phyloP scores from a whole-genome alignment of 2,113 vertebrate species.

The Zapornia atra region DNA sequence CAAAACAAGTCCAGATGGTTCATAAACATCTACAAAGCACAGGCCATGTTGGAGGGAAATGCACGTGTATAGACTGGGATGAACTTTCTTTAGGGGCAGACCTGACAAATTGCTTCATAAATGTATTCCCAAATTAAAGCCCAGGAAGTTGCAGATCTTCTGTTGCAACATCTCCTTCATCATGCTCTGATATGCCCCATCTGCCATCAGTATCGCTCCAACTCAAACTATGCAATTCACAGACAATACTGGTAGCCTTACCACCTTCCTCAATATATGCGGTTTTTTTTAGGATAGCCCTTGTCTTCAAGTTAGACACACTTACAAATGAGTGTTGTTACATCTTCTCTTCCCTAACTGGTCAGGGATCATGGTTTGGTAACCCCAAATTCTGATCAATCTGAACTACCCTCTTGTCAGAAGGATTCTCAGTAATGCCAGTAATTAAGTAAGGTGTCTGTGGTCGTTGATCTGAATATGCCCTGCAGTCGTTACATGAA shows the following conservation, averaged over 20 bases:
- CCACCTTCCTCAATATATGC: background rate
- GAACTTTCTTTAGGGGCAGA: background rate
- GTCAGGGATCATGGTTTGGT: background rate
- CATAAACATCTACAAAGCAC: background rate
- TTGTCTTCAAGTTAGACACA: background rate
- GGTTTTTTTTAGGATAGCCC: background rate
- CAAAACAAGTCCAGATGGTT: background rate
- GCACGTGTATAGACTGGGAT: background rate
- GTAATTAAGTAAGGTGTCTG: background rate
- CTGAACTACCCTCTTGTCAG: background rate
- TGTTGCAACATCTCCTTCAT: background rate
- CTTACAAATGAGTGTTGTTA: background rate
- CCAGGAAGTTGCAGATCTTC: background rate
- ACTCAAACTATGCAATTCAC: background rate
- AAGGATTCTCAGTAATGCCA: background rate
- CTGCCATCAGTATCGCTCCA: background rate
- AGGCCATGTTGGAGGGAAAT: background rate
- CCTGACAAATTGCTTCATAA: background rate
- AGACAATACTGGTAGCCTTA: background rate
- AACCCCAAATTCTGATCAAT: background rate
- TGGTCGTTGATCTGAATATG: background rate
- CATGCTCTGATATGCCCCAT: background rate
- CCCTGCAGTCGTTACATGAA: background rate
- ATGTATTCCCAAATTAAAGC: background rate
- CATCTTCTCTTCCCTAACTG: background rate